Conservation (phyloP, 2,113 vertebrate species). For the Callocephalon fimbriatum region DNA sequence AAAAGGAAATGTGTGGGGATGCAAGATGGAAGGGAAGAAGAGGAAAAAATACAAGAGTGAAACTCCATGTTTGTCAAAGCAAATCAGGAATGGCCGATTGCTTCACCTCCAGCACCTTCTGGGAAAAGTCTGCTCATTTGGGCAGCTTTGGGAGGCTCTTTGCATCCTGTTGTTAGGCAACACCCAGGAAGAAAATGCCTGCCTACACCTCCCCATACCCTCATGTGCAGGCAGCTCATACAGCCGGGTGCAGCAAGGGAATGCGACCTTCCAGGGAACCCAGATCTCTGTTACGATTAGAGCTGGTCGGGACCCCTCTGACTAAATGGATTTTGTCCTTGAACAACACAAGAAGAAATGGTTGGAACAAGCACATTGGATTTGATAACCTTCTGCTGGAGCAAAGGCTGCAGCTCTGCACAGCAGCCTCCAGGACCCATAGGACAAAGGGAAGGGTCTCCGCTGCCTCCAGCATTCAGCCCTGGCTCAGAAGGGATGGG, state of each 20-base stretch:
- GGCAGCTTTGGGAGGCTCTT: background rate
- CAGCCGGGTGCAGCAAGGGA: fast-evolving
- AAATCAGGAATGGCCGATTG: background rate
- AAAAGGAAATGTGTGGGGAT: constrained; percentile 27
- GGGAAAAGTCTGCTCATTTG: background rate
- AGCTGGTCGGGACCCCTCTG: fast-evolving
- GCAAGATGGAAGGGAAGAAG: background rate
- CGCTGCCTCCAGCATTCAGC: fast-evolving
- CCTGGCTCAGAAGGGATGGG: background rate
- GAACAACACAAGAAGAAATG: fast-evolving
- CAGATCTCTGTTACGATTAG: background rate
- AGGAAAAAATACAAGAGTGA: background rate
- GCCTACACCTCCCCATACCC: background rate
- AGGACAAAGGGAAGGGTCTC: background rate
- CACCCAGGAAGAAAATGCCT: background rate
- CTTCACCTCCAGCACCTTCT: background rate
- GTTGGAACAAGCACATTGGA: background rate
- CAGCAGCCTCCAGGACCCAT: fast-evolving
- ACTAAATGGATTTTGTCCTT: background rate
- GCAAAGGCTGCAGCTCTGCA: background rate
- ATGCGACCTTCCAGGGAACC: fast-evolving
- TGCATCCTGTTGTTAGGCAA: background rate
- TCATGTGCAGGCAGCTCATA: fast-evolving
- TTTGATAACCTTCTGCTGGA: fast-evolving
- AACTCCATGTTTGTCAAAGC: background rate